Percentiles rank a stretch among this genome's conserved stretches.
Evolutionary conservation across 2,797 vertebrate species (phyloP).

Genomic region (Squalus acanthias): DNA sequence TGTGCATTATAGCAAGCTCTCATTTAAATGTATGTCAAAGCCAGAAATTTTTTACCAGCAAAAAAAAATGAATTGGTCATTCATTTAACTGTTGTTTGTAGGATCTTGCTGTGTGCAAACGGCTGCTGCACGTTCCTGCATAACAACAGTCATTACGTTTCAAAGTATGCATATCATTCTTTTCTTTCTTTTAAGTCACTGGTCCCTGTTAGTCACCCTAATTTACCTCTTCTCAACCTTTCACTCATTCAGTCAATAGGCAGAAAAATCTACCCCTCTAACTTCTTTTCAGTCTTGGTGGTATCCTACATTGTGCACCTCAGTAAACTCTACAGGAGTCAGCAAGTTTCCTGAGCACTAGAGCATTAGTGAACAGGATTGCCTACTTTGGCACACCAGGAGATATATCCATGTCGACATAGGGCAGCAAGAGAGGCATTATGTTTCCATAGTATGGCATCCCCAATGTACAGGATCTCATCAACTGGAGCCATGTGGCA

Average conservation of each 20-base stretch:
- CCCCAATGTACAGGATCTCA: no score
- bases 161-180: no score
- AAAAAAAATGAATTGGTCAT: background rate
- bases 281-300: background rate
- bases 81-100: background rate
- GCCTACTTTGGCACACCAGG: background rate
- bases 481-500: no score
- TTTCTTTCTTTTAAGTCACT: no score
- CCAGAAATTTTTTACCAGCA: background rate
- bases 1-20: background rate
- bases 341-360: background rate
- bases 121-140: background rate
- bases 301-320: background rate
- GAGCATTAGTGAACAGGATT: background rate
- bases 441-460: no score
- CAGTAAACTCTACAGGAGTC: background rate
- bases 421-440: no score
- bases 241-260: background rate
- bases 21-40: background rate
- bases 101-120: background rate
- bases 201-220: no score
- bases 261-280: background rate
- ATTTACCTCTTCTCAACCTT: background rate
- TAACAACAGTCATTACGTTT: background rate
- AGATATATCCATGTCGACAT: background rate